A percentile compares a stretch with the other conserved stretches of the same genome.
phyloP scores from a whole-genome alignment of 2,113 vertebrate genomes.

The Motacilla alba region DNA sequence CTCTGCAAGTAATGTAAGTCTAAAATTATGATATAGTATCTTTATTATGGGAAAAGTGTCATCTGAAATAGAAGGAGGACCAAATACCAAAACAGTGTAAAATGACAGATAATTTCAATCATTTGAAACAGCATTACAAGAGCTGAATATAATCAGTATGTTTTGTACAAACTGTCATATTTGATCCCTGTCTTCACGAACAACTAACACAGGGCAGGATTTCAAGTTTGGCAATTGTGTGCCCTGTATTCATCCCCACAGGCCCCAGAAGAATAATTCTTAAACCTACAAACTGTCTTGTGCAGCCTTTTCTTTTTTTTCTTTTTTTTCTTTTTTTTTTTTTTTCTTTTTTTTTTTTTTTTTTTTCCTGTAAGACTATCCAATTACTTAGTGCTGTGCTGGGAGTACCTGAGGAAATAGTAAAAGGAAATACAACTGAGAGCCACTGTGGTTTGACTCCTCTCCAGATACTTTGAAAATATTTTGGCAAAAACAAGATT shows the following conservation, averaged over 20 bases:
- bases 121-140: conserved; percentile 25
- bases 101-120: not conserved
- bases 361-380: conserved; percentile 69
- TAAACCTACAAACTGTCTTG: conserved; percentile 72
- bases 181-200: conserved; percentile 35
- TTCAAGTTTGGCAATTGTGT: conserved; percentile 36
- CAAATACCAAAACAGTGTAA: not conserved
- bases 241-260: conserved; percentile 42
- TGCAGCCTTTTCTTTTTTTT: conserved; percentile 21
- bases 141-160: not conserved
- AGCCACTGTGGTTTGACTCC: conserved; percentile 80
- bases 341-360: not conserved
- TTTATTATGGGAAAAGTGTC: not conserved
- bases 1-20: not conserved
- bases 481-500: conserved; percentile 82
- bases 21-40: not conserved
- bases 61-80: not conserved
- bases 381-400: conserved; percentile 75
- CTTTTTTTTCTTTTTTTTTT: not conserved
- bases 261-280: conserved; percentile 66
- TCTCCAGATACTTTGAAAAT: conserved; percentile 84
- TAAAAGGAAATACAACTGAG: conserved; percentile 82
- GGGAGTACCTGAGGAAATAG: conserved; percentile 78
- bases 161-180: not conserved
- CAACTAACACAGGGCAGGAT: conserved; percentile 20